Evolutionary conservation across 23 tunicate genomes (phyloP).

Genomic region (Pegea sp.): DNA sequence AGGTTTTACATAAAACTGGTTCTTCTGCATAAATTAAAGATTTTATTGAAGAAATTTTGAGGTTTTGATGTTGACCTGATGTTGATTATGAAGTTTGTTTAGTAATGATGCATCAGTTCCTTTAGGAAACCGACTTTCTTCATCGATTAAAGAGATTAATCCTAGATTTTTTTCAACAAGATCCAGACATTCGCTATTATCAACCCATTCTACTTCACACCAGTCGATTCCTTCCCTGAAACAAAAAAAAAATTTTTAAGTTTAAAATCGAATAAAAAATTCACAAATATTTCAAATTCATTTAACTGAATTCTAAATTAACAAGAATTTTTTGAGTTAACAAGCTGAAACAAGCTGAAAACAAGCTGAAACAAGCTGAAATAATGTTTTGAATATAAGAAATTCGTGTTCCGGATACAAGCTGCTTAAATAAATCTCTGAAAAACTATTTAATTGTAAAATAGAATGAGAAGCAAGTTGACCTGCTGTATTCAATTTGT

Average conservation of each 20-base stretch:
- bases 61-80: slow-evolving; percentile 22
- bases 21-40: slow-evolving; percentile 26
- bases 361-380: no score
- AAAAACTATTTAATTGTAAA: no score
- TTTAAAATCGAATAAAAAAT: no score
- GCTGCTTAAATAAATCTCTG: no score
- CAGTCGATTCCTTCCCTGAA: slow-evolving; percentile 92
- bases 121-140: slow-evolving; percentile 89
- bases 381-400: no score
- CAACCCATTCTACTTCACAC: slow-evolving; percentile 89
- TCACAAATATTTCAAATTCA: no score
- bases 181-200: slow-evolving; percentile 82
- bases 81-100: slow-evolving; percentile 68
- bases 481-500: slow-evolving; percentile 85
- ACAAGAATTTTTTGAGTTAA: no score
- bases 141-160: slow-evolving; percentile 68
- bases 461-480: no score
- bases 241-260: no score
- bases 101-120: slow-evolving; percentile 77
- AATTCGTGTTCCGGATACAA: no score
- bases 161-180: slow-evolving; percentile 85
- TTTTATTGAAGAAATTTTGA: background rate
- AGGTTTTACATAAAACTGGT: slow-evolving; percentile 64
- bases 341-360: no score
- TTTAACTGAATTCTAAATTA: no score